A percentile compares a stretch with the other conserved stretches of the same genome.
Conservation (phyloP, 2,888 invertebrate species). For the Cantharis rustica region DNA sequence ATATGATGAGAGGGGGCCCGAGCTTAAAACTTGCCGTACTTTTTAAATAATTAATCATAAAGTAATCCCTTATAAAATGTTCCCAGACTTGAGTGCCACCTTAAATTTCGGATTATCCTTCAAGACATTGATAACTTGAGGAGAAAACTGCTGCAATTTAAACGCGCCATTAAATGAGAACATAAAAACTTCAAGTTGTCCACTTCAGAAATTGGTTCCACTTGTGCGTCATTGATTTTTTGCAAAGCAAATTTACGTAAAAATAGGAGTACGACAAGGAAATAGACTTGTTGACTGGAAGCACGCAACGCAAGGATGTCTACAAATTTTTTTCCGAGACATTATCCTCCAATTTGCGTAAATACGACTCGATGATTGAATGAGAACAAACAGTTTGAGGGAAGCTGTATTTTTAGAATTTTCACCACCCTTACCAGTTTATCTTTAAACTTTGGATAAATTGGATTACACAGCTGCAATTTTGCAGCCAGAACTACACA, state of each 20-base stretch:
- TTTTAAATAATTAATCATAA: slow-evolving; percentile 34
- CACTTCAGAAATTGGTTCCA: slow-evolving; percentile 42
- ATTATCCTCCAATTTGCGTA: slow-evolving; percentile 13
- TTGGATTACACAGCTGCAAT: slow-evolving; percentile 22
- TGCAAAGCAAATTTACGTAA: neutral
- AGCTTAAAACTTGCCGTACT: neutral
- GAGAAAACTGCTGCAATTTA: slow-evolving; percentile 36
- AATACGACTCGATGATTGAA: slow-evolving; percentile 13
- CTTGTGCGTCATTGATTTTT: slow-evolving; percentile 14
- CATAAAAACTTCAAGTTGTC: slow-evolving; percentile 43
- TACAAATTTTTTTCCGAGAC: neutral
- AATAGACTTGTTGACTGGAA: neutral
- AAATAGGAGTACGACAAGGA: neutral
- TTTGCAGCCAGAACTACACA: slow-evolving; percentile 7
- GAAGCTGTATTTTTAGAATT: slow-evolving; percentile 19
- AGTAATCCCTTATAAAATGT: slow-evolving; percentile 30
- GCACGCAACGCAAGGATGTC: neutral
- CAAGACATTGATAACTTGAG: slow-evolving; percentile 37
- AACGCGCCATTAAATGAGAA: slow-evolving; percentile 43
- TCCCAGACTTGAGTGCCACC: slow-evolving; percentile 25
- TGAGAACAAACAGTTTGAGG: slow-evolving; percentile 6
- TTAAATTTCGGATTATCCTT: slow-evolving; percentile 34
- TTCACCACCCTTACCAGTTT: slow-evolving; percentile 17
- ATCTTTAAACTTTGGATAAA: slow-evolving; percentile 19
- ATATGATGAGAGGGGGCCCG: neutral